Evolutionary conservation across 2,113 vertebrate species (phyloP), one percentile per base, ranked within the genome.

Genomic region (Rhinogobius similis): DNA sequence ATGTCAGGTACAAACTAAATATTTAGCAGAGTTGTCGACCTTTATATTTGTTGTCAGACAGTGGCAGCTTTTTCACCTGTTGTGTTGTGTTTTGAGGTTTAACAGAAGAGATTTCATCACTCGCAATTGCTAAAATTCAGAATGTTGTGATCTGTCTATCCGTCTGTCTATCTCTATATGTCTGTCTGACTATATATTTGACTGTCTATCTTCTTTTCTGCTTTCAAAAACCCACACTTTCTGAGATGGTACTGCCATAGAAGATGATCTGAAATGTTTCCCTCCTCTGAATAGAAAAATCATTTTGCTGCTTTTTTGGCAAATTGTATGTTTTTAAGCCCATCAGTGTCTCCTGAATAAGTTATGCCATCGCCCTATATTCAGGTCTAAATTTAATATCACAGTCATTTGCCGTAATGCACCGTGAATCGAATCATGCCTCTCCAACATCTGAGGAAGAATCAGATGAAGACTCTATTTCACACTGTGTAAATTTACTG

Each of bases 301-400:
- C 20, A 38, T 36, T 36, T 36, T 36, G 29, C 29, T 61, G 10
- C 58, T 61, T 61, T 36, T 32, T 21, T 21, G 3, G 10, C 9
- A 61, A 61, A 61, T 61, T 36, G 29, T 61, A 61, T 38, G 65
- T 75, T 83, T 81, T 74, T 59, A 72, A 67, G 67, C 58, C 67
- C 58, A 73, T 80, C 79, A 62, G 27, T 61, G 48, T 43, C 62
- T 75, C 75, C 70, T 87, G 81, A 77, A 80, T 87, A 76, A 78
- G 81, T 78, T 72, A 72, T 72, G 67, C 20, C 64, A 63, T 82
- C 70, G 64, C 69, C 74, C 81, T 70, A 86, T 81, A 74, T 65
- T 64, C 78, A 61, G 46, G 65, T 62, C 14, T 61, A 55, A 56
- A 70, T 75, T 69, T 66, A 83, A 78, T 52, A 61, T 72, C 67